These are phyloP conservation scores for Platalea minor DNA, from an alignment of 2,797 vertebrate genomes.

Conservation along the genomic window DNA sequence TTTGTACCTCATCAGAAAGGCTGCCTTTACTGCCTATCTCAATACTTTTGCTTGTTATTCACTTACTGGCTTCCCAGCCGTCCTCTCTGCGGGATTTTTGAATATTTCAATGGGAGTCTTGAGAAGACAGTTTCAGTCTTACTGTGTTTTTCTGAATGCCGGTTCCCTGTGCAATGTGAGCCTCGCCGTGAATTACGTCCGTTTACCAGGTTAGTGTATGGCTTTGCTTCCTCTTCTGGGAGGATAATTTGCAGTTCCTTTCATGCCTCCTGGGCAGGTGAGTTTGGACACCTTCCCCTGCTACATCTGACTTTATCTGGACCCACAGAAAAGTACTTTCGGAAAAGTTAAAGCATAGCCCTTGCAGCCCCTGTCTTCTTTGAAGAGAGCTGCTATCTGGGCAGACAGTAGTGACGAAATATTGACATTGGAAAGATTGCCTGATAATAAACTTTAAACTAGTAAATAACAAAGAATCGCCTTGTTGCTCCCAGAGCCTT, in stretches of 20 bases:
- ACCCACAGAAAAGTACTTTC: background rate
- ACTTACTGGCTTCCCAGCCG: background rate
- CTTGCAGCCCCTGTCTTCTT: background rate
- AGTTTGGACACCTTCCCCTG: background rate
- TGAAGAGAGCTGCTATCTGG: background rate
- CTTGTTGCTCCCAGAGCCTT: background rate
- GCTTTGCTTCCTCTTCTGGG: background rate
- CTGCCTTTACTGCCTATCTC: background rate
- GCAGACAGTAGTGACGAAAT: background rate
- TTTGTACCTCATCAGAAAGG: background rate
- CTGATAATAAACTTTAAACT: background rate
- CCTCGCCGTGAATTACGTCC: background rate
- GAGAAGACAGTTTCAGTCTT: rapidly evolving
- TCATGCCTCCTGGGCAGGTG: background rate
- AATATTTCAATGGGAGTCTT: background rate
- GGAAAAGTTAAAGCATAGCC: background rate
- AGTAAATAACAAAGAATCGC: background rate
- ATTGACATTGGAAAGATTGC: background rate
- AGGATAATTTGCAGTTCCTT: background rate
- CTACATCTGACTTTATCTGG: background rate
- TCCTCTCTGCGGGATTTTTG: background rate
- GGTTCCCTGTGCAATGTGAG: rapidly evolving
- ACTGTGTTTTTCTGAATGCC: background rate
- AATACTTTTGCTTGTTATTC: background rate
- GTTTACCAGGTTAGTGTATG: background rate